Conservation (phyloP, 2,797 vertebrate species). For the Brachyrhaphis roseni region DNA sequence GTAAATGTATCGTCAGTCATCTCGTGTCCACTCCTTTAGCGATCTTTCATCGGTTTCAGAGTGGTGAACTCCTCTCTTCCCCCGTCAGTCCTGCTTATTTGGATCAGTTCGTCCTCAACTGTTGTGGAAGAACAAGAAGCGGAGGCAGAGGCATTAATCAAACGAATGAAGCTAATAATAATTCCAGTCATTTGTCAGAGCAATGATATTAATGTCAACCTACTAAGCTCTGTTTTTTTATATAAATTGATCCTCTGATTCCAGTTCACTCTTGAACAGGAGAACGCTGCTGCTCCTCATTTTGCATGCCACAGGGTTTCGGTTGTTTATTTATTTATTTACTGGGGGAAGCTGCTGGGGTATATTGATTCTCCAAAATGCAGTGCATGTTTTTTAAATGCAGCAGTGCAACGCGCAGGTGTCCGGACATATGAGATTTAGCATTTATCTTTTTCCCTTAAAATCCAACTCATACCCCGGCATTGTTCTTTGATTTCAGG, state of each 20-base stretch:
- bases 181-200: constrained; percentile 11
- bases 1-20: not conserved
- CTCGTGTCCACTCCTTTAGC: not conserved
- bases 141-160: not conserved
- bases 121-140: not conserved
- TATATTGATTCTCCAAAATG: not conserved
- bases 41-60: not conserved
- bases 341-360: not conserved
- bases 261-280: not conserved
- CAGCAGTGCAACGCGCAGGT: not conserved
- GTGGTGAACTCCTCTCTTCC: not conserved
- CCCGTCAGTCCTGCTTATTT: constrained; percentile 4
- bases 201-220: constrained; percentile 7
- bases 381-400: not conserved
- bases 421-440: not conserved
- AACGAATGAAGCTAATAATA: constrained; percentile 5
- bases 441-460: not conserved
- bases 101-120: not conserved
- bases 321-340: not conserved
- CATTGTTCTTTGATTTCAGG: not conserved
- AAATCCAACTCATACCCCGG: not conserved
- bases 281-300: not conserved
- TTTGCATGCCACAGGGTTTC: not conserved
- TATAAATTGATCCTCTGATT: constrained; percentile 13
- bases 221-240: constrained; percentile 1